Conservation (phyloP, 2,888 invertebrate genomes). For the Ellobium chinense region DNA sequence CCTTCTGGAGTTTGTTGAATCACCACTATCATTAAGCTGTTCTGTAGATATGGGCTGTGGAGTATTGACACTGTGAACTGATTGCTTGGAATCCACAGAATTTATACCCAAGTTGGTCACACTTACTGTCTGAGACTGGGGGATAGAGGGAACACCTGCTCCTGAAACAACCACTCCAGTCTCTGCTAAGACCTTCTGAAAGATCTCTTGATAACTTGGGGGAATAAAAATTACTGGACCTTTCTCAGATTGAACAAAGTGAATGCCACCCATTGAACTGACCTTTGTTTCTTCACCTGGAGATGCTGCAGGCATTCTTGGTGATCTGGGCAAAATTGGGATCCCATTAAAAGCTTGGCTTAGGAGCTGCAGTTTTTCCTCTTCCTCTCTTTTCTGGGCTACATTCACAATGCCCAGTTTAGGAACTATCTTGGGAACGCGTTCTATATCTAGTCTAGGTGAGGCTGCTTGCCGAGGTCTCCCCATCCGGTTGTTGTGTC, state of each 20-base stretch:
- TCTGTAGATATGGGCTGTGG: too few relatives aligned
- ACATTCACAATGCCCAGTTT: neutral
- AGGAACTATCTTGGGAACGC: neutral
- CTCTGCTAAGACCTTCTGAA: neutral
- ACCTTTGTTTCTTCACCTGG: neutral
- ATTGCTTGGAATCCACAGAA: too few relatives aligned
- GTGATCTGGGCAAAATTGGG: neutral
- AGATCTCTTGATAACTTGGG: conserved; percentile 5
- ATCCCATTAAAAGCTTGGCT: neutral
- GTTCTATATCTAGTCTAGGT: too few relatives aligned
- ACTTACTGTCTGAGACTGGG: too few relatives aligned
- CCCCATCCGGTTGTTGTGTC: neutral
- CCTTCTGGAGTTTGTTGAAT: too few relatives aligned
- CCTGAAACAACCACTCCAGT: neutral
- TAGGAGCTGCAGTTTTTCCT: neutral
- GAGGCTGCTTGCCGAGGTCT: neutral
- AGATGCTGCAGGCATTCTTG: neutral
- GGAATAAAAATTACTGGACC: conserved; percentile 22
- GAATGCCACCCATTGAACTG: neutral
- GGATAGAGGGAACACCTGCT: too few relatives aligned
- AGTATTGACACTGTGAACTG: too few relatives aligned
- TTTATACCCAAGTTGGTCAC: too few relatives aligned
- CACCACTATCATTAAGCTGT: too few relatives aligned
- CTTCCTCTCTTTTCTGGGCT: neutral
- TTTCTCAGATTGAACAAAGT: conserved; percentile 2